Evolutionary conservation across 2,888 invertebrate species (phyloP).

Genomic region (Cryptosula pallasiana): DNA sequence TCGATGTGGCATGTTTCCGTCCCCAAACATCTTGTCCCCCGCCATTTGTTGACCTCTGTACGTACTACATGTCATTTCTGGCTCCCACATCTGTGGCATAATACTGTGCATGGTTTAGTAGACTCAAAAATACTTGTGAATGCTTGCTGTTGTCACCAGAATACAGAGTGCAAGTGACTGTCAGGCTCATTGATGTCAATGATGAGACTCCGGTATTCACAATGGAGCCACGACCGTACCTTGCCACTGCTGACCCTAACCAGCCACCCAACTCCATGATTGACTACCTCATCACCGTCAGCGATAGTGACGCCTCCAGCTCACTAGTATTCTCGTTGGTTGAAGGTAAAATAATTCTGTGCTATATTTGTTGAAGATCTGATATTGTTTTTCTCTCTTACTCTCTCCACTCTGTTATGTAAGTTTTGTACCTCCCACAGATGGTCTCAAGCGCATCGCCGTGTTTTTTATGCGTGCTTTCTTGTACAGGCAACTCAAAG

Average conservation of each 20-base stretch:
- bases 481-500: constrained; percentile 1
- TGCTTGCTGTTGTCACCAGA: background rate
- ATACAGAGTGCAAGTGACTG: constrained; percentile 67
- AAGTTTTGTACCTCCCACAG: no score
- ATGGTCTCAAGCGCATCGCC: no score
- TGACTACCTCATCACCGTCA: constrained; percentile 84
- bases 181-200: constrained; percentile 90
- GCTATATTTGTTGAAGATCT: no score
- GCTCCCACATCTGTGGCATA: no score
- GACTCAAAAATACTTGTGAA: no score
- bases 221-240: constrained; percentile 93
- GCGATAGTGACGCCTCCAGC: constrained; percentile 93
- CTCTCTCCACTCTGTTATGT: background rate
- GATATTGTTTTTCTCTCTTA: background rate
- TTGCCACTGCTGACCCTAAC: constrained; percentile 91
- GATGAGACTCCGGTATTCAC: constrained; percentile 96
- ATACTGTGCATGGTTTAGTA: no score
- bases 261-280: constrained; percentile 92
- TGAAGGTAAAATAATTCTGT: no score
- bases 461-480: background rate
- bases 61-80: no score
- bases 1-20: no score
- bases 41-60: no score
- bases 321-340: constrained; percentile 60
- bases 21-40: no score